Base-by-base conservation (phyloP, 2,113 vertebrate genomes). In the Neolamprologus longior region DNA sequence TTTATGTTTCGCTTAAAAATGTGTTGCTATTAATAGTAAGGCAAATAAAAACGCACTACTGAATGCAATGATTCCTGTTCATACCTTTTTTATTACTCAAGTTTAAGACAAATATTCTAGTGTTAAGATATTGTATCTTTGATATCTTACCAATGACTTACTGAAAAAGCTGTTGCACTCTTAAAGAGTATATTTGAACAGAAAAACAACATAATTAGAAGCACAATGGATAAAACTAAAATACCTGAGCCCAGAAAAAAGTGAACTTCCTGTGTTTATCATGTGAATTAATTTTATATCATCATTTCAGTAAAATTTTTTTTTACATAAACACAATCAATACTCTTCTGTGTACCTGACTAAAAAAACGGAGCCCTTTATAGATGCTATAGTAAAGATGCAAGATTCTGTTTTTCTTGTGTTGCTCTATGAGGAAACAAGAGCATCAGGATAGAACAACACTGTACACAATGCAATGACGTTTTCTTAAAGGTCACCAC, bases 131-230 rank as follows among this genome's bases (percentile, higher is more conserved):
- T 37, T 37, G 37, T 37, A 37, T 37, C 9, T 37, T 37, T 37
- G 9, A 11, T 40, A 86, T 97, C 97, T 97, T 97, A 95, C 97
- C 97, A 97, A 97, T 94, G 94, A 97, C 98, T 97, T 95, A 97
- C 96, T 97, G 97, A 90, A 93, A 97, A 90, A 96, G 95, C 95
- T 97, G 96, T 95, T 79, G 80, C 45, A 52, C 45, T 78, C 73
- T 78, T 45, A 15, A 26, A 50, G 28, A 45, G 50, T 10, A 19
- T 42, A 42, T 54, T 55, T 71, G 8, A 71, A 42, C 4, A 61
- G 37, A 78, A 68, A 47, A 84, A 37, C 17, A n/a, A 31, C 47
- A 76, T 40, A 76, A 8, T 68, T n/a, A 47, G 24, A 76, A 76
- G 24, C 24, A 19, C 21, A 76, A 88, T 47, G 19, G 8, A 21